Evolutionary conservation across 2,113 vertebrate genomes (phyloP).

Genomic region (Eurypyga helias): DNA sequence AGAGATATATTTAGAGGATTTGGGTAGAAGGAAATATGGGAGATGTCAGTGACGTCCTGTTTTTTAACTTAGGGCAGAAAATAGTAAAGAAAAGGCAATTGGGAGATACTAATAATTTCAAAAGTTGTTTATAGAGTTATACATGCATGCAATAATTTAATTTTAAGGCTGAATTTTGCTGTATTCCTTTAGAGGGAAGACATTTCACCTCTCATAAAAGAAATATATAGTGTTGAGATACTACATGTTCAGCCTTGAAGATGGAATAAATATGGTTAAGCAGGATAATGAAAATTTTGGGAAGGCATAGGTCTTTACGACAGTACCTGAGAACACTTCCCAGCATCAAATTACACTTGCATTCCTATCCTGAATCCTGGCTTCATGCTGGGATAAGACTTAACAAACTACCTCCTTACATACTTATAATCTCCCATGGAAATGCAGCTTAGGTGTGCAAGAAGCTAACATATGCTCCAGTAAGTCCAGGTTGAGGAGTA

Average conservation of each 20-base stretch:
- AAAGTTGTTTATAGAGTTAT: background rate
- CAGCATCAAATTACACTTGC: background rate
- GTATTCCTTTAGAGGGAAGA: background rate
- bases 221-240: background rate
- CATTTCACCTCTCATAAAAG: background rate
- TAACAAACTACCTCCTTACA: background rate
- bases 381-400: background rate
- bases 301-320: background rate
- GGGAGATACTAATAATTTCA: background rate
- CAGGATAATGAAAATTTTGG: background rate
- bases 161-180: background rate
- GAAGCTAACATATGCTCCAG: background rate
- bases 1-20: background rate
- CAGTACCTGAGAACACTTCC: background rate
- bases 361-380: background rate
- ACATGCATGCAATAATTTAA: background rate
- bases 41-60: background rate
- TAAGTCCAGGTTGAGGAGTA: background rate
- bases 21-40: background rate
- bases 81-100: background rate
- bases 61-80: background rate
- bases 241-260: background rate
- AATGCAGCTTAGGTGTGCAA: background rate
- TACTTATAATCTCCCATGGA: background rate
- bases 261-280: background rate